Evolutionary conservation across 2,888 invertebrate species (phyloP).

Genomic region (Volucella zonaria): DNA sequence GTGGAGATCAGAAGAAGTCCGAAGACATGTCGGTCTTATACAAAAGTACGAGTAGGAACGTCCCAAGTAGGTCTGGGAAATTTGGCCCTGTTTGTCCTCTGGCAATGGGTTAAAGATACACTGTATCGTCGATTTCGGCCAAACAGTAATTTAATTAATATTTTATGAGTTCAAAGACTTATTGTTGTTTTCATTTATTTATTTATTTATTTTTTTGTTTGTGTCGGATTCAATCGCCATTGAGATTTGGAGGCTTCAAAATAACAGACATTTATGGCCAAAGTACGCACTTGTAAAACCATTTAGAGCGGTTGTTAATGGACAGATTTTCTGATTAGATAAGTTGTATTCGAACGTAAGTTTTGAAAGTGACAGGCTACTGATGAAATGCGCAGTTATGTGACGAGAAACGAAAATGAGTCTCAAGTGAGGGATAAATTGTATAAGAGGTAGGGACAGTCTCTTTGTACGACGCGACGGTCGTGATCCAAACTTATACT

Average conservation of each 20-base stretch:
- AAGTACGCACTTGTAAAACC: constrained; percentile 10
- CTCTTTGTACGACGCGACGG: no score
- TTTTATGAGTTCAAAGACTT: constrained; percentile 22
- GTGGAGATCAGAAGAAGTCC: neutral
- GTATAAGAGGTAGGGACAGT: no score
- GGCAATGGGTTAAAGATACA: constrained; percentile 2
- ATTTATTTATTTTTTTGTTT: neutral
- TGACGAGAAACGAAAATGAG: neutral
- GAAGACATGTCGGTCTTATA: neutral
- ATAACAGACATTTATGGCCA: neutral
- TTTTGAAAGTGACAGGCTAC: neutral
- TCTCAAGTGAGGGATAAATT: no score
- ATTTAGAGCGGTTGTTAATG: neutral
- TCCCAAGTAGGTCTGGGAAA: neutral
- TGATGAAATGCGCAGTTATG: neutral
- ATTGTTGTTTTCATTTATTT: neutral
- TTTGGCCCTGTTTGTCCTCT: neutral
- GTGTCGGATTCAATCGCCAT: neutral
- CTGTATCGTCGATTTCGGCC: neutral
- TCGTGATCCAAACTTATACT: no score
- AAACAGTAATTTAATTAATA: neutral
- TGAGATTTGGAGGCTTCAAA: neutral
- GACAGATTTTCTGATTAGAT: constrained; percentile 8
- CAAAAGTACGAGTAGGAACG: neutral
- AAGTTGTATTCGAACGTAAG: neutral